Percentiles rank a stretch among this genome's conserved stretches.
Conservation (phyloP, 1,140 invertebrate species). For the Copidosoma floridanum region DNA sequence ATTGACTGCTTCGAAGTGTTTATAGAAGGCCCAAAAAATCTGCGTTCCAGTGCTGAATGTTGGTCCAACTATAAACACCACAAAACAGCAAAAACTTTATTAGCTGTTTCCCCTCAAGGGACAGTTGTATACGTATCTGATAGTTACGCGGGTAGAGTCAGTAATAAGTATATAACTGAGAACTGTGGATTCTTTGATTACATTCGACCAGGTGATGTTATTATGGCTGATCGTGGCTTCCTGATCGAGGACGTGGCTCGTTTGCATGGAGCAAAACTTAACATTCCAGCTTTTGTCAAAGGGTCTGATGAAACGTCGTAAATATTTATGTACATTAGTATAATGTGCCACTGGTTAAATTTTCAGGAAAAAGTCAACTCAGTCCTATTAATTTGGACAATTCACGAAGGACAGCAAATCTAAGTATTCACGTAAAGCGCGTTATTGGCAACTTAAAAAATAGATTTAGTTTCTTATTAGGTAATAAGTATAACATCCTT, state of each 20-base stretch:
- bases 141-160: conserved; percentile 32
- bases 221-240: conserved; percentile 32
- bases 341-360: too few species aligned
- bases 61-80: conserved; percentile 29
- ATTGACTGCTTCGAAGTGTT: conserved; percentile 33
- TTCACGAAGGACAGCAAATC: too few species aligned
- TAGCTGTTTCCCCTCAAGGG: conserved; percentile 37
- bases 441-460: too few species aligned
- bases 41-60: conserved; percentile 10
- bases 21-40: conserved; percentile 21
- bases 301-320: not conserved
- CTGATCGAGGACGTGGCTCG: conserved; percentile 21
- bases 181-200: conserved; percentile 31
- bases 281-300: conserved; percentile 13
- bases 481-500: too few species aligned
- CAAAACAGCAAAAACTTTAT: conserved; percentile 34
- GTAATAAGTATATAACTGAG: conserved; percentile 34
- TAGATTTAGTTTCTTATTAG: too few species aligned
- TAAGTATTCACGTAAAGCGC: too few species aligned
- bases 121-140: conserved; percentile 34
- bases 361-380: too few species aligned
- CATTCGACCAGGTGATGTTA: conserved; percentile 31
- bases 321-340: conserved; percentile 7
- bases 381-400: too few species aligned
- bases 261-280: not conserved